phyloP scores from a whole-genome alignment of 2,797 vertebrate genomes.

The Limnodromus scolopaceus region DNA sequence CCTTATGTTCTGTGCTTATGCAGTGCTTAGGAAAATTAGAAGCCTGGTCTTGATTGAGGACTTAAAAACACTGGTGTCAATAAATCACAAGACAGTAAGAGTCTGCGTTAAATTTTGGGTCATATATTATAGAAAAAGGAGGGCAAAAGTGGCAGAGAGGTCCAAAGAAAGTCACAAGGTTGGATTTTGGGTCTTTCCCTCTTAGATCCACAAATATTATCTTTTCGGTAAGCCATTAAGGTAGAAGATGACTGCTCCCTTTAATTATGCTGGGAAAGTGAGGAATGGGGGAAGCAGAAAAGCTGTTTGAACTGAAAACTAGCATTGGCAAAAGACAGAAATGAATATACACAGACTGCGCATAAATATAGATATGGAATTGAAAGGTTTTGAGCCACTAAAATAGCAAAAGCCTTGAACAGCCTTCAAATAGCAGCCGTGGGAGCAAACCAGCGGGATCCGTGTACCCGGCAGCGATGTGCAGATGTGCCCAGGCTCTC shows the following conservation, averaged over 20 bases:
- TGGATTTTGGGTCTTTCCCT: not conserved
- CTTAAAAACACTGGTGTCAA: not conserved
- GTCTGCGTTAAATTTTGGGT: not conserved
- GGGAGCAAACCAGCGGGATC: constrained; percentile 45
- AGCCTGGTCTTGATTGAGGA: not conserved
- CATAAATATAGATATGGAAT: constrained; percentile 68
- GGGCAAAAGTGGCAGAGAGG: not conserved
- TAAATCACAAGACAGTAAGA: not conserved
- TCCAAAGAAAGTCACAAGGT: not conserved
- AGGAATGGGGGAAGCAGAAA: constrained; percentile 48
- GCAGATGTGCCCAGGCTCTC: constrained; percentile 30
- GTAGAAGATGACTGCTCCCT: constrained; percentile 17
- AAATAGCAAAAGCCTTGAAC: constrained; percentile 62
- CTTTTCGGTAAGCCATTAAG: constrained; percentile 13
- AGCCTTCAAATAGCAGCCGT: constrained; percentile 60
- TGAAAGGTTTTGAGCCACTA: constrained; percentile 59
- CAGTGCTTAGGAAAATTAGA: not conserved
- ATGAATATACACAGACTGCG: constrained; percentile 57
- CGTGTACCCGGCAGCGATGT: not conserved
- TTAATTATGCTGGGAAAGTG: constrained; percentile 46
- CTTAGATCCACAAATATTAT: not conserved
- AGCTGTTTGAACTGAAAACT: constrained; percentile 60
- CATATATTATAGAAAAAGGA: not conserved
- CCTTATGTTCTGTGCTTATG: not conserved
- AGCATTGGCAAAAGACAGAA: constrained; percentile 57